A percentile compares a stretch with the other conserved stretches of the same genome.
Conservation (phyloP, 2,797 vertebrate species). For the Ceyx erithaca region DNA sequence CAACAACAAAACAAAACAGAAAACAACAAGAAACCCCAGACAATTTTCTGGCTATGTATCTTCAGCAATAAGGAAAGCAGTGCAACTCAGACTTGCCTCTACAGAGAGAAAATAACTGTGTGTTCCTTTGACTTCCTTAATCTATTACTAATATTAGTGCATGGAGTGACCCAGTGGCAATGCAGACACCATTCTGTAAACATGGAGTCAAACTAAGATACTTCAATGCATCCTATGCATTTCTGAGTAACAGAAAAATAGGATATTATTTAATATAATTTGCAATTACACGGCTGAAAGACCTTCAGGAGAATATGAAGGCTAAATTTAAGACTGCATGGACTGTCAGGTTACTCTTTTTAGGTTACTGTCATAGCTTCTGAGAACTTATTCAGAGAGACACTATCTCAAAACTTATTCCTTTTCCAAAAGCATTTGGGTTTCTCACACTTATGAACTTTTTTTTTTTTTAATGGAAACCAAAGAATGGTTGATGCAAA, state of each 20-base stretch:
- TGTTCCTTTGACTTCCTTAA: neutral
- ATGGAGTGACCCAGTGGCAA: neutral
- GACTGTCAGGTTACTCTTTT: neutral
- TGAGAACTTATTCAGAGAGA: neutral
- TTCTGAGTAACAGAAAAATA: neutral
- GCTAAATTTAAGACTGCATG: neutral
- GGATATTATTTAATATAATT: neutral
- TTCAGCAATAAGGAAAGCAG: neutral
- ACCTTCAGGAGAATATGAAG: neutral
- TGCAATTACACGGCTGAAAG: neutral
- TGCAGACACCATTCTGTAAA: neutral
- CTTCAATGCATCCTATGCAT: neutral
- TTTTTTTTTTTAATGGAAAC: neutral
- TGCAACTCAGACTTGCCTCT: neutral
- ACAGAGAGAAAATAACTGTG: neutral
- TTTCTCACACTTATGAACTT: neutral
- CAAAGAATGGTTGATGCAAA: neutral
- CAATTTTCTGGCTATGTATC: neutral
- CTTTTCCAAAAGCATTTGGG: neutral
- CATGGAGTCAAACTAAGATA: neutral
- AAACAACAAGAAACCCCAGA: fast-evolving
- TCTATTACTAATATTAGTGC: neutral
- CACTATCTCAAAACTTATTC: neutral
- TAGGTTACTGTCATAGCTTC: neutral
- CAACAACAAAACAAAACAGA: neutral